Conservation (phyloP, 1,140 invertebrate genomes). For the Panagrolaimus sp. region DNA sequence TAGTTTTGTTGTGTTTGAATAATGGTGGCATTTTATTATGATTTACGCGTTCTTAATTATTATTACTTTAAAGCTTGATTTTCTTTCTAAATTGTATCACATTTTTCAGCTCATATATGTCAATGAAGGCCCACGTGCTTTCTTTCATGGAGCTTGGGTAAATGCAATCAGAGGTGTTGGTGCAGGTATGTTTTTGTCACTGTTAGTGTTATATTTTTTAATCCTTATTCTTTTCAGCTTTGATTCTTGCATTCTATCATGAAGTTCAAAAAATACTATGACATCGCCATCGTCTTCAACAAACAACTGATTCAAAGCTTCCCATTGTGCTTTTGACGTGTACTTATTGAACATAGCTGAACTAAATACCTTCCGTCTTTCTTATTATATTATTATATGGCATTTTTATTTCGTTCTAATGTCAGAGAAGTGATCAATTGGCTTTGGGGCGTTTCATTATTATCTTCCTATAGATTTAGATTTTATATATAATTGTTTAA, state of each 20-base stretch:
- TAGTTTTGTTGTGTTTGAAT: too few relatives aligned
- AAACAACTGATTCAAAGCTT: too few relatives aligned
- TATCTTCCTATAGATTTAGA: too few relatives aligned
- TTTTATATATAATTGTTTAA: too few relatives aligned
- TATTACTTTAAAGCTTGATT: too few relatives aligned
- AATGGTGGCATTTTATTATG: neutral
- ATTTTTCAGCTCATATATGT: constrained; percentile 66
- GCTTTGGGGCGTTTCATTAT: neutral
- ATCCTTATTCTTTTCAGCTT: constrained; percentile 61
- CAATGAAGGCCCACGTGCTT: constrained; percentile 61
- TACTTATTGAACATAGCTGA: too few relatives aligned
- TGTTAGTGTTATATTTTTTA: neutral
- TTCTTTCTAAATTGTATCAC: too few relatives aligned
- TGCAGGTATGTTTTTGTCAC: constrained; percentile 26
- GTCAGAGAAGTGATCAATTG: constrained; percentile 13
- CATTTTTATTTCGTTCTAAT: neutral
- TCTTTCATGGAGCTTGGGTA: constrained; percentile 63
- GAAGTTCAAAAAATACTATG: constrained; percentile 60
- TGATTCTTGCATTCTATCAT: constrained; percentile 64
- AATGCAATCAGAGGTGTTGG: constrained; percentile 65
- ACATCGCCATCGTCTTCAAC: neutral
- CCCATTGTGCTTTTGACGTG: too few relatives aligned
- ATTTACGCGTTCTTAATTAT: too few relatives aligned
- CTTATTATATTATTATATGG: neutral
- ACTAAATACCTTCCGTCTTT: too few relatives aligned